Evolutionary conservation across 2,797 vertebrate species (phyloP).

Genomic region (Sebastes minor): DNA sequence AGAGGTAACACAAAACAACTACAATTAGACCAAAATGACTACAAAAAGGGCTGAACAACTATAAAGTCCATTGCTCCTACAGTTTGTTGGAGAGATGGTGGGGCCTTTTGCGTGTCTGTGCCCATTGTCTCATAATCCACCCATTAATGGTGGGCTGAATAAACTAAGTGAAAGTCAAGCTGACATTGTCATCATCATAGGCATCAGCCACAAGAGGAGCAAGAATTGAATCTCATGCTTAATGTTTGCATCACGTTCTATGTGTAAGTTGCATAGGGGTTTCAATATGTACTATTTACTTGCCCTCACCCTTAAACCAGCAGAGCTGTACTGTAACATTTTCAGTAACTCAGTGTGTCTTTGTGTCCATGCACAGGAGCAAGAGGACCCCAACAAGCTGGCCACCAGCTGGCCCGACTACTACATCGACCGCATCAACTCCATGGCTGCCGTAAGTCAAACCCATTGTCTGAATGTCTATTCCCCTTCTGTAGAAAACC

Average conservation of each 20-base stretch:
- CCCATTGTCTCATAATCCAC: too few species aligned
- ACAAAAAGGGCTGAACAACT: too few species aligned
- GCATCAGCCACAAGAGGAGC: neutral
- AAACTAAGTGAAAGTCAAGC: too few species aligned
- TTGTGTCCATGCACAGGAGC: constrained; percentile 85
- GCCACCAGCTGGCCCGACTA: constrained; percentile 99
- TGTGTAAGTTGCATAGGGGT: neutral
- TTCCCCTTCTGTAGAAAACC: neutral
- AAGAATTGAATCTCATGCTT: neutral
- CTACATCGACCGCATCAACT: constrained; percentile 98
- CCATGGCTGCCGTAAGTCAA: constrained; percentile 95
- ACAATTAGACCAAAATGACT: too few species aligned
- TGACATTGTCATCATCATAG: neutral
- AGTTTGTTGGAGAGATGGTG: too few species aligned
- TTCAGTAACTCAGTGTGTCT: constrained; percentile 14
- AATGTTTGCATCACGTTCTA: neutral
- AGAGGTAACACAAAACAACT: too few species aligned
- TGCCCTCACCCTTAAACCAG: neutral
- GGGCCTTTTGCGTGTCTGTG: too few species aligned
- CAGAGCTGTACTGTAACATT: neutral
- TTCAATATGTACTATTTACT: neutral
- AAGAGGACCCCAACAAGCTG: constrained; percentile 98
- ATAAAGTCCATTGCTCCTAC: too few species aligned
- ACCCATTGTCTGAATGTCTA: neutral
- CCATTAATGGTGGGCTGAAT: neutral